phyloP scores from a whole-genome alignment of 2,888 invertebrate species.

The Drosophila multiciliata region DNA sequence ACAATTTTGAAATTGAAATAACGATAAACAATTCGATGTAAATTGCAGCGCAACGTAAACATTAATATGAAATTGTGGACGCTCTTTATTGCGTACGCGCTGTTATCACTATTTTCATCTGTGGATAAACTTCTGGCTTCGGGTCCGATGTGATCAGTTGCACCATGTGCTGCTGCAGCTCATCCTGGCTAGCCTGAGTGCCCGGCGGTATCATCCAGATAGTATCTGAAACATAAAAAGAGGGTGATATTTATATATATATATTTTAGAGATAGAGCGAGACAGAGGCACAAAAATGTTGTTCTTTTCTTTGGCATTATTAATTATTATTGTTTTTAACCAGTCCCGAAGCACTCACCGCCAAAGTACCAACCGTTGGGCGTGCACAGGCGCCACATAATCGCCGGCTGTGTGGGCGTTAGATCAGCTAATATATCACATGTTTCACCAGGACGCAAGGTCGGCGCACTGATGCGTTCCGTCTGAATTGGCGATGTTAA shows the following conservation, averaged over 20 bases:
- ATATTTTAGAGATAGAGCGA: neutral
- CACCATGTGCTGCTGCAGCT: constrained; percentile 84
- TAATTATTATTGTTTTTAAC: neutral
- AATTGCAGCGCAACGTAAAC: constrained; percentile 15
- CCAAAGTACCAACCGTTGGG: constrained; percentile 96
- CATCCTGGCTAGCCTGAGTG: constrained; percentile 80
- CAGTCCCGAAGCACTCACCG: constrained; percentile 86
- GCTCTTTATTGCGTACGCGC: constrained; percentile 83
- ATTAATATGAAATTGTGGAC: constrained; percentile 12
- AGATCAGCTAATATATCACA: constrained; percentile 90
- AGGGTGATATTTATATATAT: neutral
- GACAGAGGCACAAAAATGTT: neutral
- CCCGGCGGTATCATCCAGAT: constrained; percentile 84
- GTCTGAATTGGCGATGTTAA: constrained; percentile 88
- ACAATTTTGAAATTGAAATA: constrained; percentile 14
- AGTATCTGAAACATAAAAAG: constrained; percentile 83
- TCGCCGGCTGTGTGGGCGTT: constrained; percentile 91
- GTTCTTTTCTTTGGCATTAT: neutral
- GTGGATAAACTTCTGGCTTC: constrained; percentile 83
- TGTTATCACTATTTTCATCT: constrained; percentile 85
- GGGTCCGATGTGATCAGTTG: constrained; percentile 83
- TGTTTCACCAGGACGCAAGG: constrained; percentile 91
- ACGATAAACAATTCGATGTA: constrained; percentile 11
- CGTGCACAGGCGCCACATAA: constrained; percentile 96
- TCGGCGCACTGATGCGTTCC: constrained; percentile 85